These are phyloP conservation scores for Lepidocolaptes lacrymiger DNA, from an alignment of 2,797 vertebrate genomes.

Conservation along the genomic window DNA sequence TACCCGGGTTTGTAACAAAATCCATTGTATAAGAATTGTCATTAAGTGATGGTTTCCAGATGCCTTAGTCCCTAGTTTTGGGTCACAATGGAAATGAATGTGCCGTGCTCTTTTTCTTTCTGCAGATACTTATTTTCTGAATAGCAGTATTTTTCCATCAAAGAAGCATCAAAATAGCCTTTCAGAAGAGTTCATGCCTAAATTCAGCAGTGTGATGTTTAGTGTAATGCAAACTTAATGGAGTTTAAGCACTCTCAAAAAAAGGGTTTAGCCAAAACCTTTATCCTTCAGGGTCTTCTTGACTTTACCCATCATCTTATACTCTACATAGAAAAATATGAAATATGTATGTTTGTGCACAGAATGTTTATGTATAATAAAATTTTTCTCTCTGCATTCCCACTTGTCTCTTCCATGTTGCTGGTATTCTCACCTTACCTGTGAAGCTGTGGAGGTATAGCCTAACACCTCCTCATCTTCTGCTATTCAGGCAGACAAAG, in stretches of 20 bases:
- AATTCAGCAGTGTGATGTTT: not conserved
- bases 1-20: not conserved
- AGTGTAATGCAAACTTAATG: not conserved
- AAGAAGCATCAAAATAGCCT: not conserved
- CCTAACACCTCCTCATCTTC: constrained; percentile 36
- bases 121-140: not conserved
- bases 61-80: not conserved
- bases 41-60: not conserved
- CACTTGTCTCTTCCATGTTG: constrained; percentile 48
- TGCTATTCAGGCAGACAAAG: constrained; percentile 27
- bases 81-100: not conserved
- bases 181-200: not conserved
- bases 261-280: not conserved
- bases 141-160: not conserved
- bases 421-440: constrained; percentile 57
- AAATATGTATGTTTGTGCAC: constrained; percentile 19
- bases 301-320: not conserved
- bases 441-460: constrained; percentile 50
- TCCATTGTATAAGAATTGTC: fast-evolving
- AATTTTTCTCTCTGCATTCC: not conserved
- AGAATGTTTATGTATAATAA: not conserved
- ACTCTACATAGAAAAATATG: not conserved
- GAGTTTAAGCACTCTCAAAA: not conserved
- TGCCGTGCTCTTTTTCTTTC: not conserved
- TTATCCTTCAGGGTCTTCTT: not conserved